Percentiles rank a stretch among this genome's conserved stretches.
Conservation (phyloP, 2,113 vertebrate genomes). For the Bubo blakistoni region DNA sequence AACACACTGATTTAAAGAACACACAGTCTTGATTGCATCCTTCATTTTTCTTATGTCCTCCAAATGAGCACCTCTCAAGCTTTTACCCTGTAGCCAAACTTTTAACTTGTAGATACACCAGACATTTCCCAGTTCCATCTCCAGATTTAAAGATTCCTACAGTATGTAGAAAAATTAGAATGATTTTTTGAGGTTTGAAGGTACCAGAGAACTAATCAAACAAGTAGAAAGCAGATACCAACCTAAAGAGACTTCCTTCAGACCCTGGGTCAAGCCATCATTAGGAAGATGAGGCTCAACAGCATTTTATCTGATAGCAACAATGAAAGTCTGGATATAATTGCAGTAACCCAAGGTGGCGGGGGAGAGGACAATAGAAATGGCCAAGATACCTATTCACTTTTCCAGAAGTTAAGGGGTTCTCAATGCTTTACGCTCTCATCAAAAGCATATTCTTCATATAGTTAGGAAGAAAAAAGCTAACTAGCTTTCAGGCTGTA, state of each 20-base stretch:
- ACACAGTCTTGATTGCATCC: not conserved
- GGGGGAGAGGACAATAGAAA: not conserved
- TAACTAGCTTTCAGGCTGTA: not conserved
- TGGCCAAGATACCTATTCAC: not conserved
- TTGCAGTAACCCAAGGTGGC: not conserved
- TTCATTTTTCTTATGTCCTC: not conserved
- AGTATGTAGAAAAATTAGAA: not conserved
- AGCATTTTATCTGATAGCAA: not conserved
- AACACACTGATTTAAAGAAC: not conserved
- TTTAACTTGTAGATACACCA: not conserved
- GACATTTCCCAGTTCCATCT: not conserved
- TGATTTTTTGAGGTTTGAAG: not conserved
- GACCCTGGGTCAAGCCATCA: not conserved
- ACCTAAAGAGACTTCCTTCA: not conserved
- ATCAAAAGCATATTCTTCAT: not conserved
- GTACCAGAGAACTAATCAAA: not conserved
- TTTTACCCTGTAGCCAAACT: not conserved
- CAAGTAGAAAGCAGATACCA: not conserved
- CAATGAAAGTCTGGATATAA: conserved; percentile 4
- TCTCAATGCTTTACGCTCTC: not conserved
- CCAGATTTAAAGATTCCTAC: not conserved
- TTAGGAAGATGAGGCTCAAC: not conserved
- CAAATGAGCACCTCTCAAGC: not conserved
- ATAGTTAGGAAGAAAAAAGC: not conserved
- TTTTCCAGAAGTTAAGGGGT: not conserved